phyloP scores from a whole-genome alignment of 2,888 invertebrate genomes.

The Ectobius pallidus region DNA sequence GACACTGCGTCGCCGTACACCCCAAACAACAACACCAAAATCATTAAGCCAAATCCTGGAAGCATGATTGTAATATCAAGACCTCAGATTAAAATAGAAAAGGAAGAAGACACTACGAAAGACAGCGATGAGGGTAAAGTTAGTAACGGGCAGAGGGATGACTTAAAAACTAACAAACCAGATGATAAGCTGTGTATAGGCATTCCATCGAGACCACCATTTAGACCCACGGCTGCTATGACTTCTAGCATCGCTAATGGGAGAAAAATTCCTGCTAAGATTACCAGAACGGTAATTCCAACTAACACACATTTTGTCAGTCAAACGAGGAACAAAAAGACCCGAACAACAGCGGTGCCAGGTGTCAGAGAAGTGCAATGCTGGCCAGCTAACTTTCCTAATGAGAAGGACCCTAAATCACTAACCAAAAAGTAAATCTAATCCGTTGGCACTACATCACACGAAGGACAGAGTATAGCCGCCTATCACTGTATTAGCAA shows the following conservation, averaged over 20 bases:
- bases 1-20: conserved; percentile 46
- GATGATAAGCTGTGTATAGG: not conserved
- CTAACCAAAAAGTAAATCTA: too few species aligned
- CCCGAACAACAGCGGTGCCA: not conserved
- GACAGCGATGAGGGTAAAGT: not conserved
- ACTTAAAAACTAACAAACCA: not conserved
- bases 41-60: not conserved
- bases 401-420: not conserved
- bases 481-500: too few species aligned
- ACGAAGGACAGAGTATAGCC: too few species aligned
- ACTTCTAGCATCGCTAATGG: not conserved
- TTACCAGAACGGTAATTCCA: not conserved
- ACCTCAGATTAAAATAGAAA: not conserved
- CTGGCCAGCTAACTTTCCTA: not conserved
- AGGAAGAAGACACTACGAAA: not conserved
- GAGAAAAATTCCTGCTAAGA: not conserved
- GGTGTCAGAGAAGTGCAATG: not conserved
- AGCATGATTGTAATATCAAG: not conserved
- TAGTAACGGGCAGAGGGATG: not conserved
- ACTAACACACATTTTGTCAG: not conserved
- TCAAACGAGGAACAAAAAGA: not conserved
- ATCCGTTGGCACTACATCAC: too few species aligned
- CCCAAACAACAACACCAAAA: not conserved
- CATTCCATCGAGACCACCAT: not conserved
- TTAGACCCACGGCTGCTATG: not conserved